These are phyloP conservation scores for Rhynchotus rufescens DNA, from an alignment of 2,797 vertebrate species.

Conservation along the genomic window DNA sequence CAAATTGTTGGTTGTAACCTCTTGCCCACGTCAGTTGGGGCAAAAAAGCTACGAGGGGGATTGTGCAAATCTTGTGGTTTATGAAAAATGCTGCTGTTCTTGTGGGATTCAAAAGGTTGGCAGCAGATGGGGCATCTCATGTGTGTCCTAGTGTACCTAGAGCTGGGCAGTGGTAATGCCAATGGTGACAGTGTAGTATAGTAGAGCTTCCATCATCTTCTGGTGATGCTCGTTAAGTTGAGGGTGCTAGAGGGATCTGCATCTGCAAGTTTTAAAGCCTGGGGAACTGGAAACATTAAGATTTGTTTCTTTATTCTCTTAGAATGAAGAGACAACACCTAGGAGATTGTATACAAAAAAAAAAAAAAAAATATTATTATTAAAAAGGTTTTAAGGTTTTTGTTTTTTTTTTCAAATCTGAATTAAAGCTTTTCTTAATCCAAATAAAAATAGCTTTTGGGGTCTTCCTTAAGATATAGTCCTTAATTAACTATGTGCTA, in stretches of 20 bases:
- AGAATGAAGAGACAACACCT: background rate
- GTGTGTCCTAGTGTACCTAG: background rate
- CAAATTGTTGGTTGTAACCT: background rate
- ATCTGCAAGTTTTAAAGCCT: background rate
- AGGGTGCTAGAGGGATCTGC: background rate
- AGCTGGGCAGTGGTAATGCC: background rate
- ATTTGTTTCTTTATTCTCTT: background rate
- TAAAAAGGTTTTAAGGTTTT: background rate
- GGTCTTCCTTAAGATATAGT: background rate
- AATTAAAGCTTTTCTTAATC: background rate
- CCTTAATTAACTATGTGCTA: background rate
- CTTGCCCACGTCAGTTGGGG: background rate
- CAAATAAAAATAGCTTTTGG: background rate
- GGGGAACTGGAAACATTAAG: background rate
- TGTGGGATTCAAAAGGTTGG: background rate
- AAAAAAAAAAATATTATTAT: background rate
- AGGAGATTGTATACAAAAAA: background rate
- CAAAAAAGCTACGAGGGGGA: background rate
- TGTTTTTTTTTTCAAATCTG: background rate
- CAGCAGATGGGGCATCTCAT: constrained; percentile 14
- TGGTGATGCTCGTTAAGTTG: background rate
- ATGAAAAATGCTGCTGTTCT: background rate
- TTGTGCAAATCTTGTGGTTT: background rate
- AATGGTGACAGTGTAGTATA: background rate
- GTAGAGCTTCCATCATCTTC: background rate